Evolutionary conservation across 2,888 invertebrate genomes (phyloP), one percentile per base, ranked within the genome.

Genomic region (Lissocephala sabroskyi): DNA sequence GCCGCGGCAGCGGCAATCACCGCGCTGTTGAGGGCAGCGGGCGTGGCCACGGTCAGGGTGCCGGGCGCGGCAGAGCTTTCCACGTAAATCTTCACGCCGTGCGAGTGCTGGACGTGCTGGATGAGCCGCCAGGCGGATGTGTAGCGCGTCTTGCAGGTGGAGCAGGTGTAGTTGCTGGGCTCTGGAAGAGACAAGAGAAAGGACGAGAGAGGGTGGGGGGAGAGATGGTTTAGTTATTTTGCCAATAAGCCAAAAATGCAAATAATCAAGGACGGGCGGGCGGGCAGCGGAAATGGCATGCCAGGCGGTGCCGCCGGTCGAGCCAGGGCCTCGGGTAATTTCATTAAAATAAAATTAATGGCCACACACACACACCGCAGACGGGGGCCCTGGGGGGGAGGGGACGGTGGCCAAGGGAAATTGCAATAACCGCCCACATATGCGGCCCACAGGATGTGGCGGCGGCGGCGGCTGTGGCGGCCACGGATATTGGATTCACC

Each of bases 41-140:
- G 60, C 41, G 73, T 73, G 50, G 78, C 79, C 46, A 79, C 73
- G 0, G 78, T 42, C 80, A 85, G 37, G 67, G 80, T 47, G 82
- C 59, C 67, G 16, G 60, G 65, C 2, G 68, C 49, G 13, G 56
- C 42, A 14, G 71, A 28, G 44, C 87, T 87, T 73, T 94, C 94
- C 44, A 92, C 89, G 87, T 96, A 98, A 79, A 98, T 94, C 84
- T 95, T 94, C 56, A 97, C 92, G 14, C 97, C 97, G 80, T 98
- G 98, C 52, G 92, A 91, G 79, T 93, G 93, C 84, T 98, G 97
- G 19, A 94, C 97, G 84, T 98, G 98, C 82, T 97, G 97, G 32
- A 98, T 89, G 54, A 98, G 87, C 49, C 93, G 89, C 98, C 98
- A 98, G 5, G 98, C 97, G n/a, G 96, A 96, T 70, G 91, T 91